A percentile compares a stretch with the other conserved stretches of the same genome.
Conservation (phyloP, 2,113 vertebrate genomes). For the Dipodomys merriami region DNA sequence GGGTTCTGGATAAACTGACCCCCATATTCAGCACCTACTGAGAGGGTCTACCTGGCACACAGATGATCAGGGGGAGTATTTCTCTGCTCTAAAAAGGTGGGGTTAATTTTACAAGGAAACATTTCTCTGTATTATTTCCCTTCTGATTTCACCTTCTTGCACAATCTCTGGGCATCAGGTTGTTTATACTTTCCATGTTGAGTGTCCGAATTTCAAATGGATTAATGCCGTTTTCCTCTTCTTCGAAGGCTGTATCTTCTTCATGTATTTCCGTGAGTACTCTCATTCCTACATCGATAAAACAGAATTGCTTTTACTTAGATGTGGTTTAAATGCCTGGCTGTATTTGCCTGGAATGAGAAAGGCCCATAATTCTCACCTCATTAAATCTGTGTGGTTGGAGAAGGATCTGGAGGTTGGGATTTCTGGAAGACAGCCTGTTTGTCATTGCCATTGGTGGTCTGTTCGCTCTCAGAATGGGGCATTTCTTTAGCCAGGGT, state of each 20-base stretch:
- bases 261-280: not conserved
- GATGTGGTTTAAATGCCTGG: not conserved
- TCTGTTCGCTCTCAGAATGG: not conserved
- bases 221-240: not conserved
- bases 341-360: not conserved
- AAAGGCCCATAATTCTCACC: not conserved
- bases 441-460: accelerated
- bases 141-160: not conserved
- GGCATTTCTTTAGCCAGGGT: not conserved
- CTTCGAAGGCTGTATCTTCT: not conserved
- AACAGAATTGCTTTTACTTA: not conserved
- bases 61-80: not conserved
- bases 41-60: not conserved
- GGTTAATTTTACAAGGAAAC: not conserved
- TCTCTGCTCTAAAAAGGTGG: not conserved
- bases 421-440: not conserved
- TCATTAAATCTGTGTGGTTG: not conserved
- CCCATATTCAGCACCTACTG: not conserved
- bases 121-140: too few relatives aligned
- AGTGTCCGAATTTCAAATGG: not conserved
- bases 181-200: not conserved
- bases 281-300: constrained; percentile 12
- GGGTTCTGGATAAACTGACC: not conserved
- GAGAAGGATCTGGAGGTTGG: not conserved
- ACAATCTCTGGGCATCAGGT: accelerated